A percentile compares a stretch with the other conserved stretches of the same genome.
phyloP scores from a whole-genome alignment of 2,113 vertebrate species.

The Columba janthina region DNA sequence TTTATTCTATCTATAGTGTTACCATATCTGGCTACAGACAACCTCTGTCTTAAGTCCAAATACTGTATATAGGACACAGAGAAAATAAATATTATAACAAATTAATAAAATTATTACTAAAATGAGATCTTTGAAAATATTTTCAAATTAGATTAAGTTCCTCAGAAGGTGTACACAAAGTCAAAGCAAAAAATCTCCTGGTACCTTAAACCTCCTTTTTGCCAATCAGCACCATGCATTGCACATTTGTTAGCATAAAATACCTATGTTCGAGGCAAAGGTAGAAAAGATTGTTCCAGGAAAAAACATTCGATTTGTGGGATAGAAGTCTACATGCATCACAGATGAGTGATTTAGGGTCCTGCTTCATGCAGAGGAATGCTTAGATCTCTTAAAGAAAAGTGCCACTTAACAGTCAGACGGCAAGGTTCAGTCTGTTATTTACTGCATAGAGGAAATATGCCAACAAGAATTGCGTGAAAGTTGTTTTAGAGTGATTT shows the following conservation, averaged over 20 bases:
- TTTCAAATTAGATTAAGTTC: background rate
- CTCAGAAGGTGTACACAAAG: background rate
- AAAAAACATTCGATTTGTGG: background rate
- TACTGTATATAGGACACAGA: background rate
- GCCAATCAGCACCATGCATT: rapidly evolving
- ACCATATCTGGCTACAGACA: background rate
- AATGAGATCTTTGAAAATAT: background rate
- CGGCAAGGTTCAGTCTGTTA: no score
- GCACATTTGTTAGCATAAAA: background rate
- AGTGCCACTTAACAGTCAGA: no score
- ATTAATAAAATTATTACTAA: background rate
- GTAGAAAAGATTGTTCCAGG: background rate
- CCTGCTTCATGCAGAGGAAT: no score
- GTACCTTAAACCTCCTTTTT: background rate
- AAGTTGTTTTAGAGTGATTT: no score
- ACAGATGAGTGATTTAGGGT: no score
- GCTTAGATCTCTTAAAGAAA: no score
- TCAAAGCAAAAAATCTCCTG: background rate
- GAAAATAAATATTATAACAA: background rate
- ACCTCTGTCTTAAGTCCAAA: background rate
- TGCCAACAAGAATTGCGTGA: no score
- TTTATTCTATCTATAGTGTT: background rate
- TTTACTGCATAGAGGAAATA: no score
- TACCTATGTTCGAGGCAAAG: background rate
- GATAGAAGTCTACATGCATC: background rate